Percentiles rank a stretch among this genome's conserved stretches.
phyloP scores from a whole-genome alignment of 2,888 invertebrate genomes.

The Epiblema foenella region DNA sequence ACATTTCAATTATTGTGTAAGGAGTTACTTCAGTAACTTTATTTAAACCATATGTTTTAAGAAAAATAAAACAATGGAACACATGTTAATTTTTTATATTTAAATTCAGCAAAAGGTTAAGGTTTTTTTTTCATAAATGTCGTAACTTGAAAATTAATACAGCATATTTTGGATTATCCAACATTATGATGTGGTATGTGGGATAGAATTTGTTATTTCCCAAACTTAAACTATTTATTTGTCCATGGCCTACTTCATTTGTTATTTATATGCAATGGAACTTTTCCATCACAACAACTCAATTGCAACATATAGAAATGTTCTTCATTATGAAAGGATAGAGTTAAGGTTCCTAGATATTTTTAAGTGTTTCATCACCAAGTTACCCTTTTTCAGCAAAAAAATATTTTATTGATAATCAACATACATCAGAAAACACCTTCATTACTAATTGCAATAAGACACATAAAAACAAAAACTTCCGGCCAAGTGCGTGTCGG shows the following conservation, averaged over 20 bases:
- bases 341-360: not conserved
- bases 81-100: too few relatives aligned
- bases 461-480: not conserved
- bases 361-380: not conserved
- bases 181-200: slow-evolving; percentile 31
- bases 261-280: slow-evolving; percentile 42
- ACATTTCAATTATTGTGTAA: too few relatives aligned
- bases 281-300: slow-evolving; percentile 26
- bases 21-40: too few relatives aligned
- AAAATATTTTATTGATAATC: not conserved
- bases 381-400: not conserved
- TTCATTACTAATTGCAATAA: not conserved
- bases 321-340: not conserved
- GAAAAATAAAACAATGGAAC: too few relatives aligned
- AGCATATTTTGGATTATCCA: slow-evolving; percentile 2
- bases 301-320: slow-evolving; percentile 12
- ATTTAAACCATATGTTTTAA: too few relatives aligned
- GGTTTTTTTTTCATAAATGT: not conserved
- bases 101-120: too few relatives aligned
- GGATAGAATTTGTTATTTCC: slow-evolving; percentile 37
- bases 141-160: too few relatives aligned
- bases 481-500: too few relatives aligned
- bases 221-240: slow-evolving; percentile 29
- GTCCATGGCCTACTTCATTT: slow-evolving; percentile 39
- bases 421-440: not conserved